These are phyloP conservation scores for Sylvietta virens DNA, from an alignment of 2,113 vertebrate genomes.

Conservation along the genomic window DNA sequence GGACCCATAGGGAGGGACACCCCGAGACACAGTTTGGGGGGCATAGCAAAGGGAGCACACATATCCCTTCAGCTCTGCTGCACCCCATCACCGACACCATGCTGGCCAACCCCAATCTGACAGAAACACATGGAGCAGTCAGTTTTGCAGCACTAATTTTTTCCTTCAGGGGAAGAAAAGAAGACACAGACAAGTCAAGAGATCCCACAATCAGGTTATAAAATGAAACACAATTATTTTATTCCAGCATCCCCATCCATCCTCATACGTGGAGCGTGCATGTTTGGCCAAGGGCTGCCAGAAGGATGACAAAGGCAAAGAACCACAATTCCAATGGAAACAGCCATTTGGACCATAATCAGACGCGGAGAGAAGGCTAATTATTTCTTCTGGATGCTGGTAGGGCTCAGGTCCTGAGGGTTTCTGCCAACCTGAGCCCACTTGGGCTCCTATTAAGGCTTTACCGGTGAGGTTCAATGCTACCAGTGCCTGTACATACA, in stretches of 20 bases:
- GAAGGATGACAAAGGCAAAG: background rate
- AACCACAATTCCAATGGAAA: background rate
- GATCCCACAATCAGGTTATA: background rate
- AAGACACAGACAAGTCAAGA: background rate
- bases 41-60: background rate
- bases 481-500: background rate
- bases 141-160: background rate
- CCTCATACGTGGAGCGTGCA: fast-evolving
- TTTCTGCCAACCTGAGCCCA: background rate
- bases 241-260: background rate
- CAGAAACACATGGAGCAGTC: background rate
- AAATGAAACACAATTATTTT: background rate
- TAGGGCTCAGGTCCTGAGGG: background rate
- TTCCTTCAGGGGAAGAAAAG: background rate
- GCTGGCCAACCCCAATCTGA: background rate
- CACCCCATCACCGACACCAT: fast-evolving
- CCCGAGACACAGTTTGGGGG: background rate
- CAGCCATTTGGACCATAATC: background rate
- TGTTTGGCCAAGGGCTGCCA: background rate
- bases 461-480: background rate
- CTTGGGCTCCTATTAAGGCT: conserved; percentile 1
- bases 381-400: background rate
- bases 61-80: fast-evolving
- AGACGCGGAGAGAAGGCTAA: background rate
- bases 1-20: background rate